Conservation (phyloP, 1,140 invertebrate genomes). For the Sitodiplosis mosellana region DNA sequence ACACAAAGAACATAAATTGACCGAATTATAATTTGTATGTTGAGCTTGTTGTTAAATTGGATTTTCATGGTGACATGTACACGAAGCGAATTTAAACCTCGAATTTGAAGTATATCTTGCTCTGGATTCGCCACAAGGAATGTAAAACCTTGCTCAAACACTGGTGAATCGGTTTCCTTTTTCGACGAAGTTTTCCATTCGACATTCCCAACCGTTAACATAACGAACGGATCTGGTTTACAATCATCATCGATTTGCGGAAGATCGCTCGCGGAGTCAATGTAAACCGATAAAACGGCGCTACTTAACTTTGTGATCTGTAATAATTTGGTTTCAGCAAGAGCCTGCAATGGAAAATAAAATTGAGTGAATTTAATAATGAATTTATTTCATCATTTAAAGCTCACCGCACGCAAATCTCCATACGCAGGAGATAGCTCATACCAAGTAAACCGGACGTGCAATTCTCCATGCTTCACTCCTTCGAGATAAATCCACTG, state of each 20-base stretch:
- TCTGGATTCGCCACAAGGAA: constrained; percentile 82
- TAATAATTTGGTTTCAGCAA: constrained; percentile 55
- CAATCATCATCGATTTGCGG: constrained; percentile 34
- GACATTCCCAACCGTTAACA: constrained; percentile 47
- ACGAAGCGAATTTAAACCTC: too few relatives aligned
- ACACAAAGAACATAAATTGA: too few relatives aligned
- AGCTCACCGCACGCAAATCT: constrained; percentile 56
- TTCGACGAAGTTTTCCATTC: constrained; percentile 47
- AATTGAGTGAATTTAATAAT: constrained; percentile 3
- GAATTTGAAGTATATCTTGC: constrained; percentile 48
- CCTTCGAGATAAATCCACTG: constrained; percentile 88
- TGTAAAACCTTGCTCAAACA: constrained; percentile 67
- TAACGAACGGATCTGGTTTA: constrained; percentile 60
- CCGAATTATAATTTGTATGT: too few relatives aligned
- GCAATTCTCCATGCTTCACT: constrained; percentile 81
- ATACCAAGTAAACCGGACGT: constrained; percentile 74
- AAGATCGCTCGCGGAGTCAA: constrained; percentile 79
- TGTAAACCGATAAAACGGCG: constrained; percentile 59
- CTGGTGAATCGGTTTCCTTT: constrained; percentile 49
- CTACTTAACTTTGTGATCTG: constrained; percentile 56
- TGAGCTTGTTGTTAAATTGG: too few relatives aligned
- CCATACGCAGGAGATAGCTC: constrained; percentile 47
- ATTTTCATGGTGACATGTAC: too few relatives aligned
- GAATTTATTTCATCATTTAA: too few relatives aligned
- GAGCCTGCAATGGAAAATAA: constrained; percentile 31